These are phyloP conservation scores for Zaprionus africanus DNA, from an alignment of 1,140 invertebrate genomes.

Conservation along the genomic window DNA sequence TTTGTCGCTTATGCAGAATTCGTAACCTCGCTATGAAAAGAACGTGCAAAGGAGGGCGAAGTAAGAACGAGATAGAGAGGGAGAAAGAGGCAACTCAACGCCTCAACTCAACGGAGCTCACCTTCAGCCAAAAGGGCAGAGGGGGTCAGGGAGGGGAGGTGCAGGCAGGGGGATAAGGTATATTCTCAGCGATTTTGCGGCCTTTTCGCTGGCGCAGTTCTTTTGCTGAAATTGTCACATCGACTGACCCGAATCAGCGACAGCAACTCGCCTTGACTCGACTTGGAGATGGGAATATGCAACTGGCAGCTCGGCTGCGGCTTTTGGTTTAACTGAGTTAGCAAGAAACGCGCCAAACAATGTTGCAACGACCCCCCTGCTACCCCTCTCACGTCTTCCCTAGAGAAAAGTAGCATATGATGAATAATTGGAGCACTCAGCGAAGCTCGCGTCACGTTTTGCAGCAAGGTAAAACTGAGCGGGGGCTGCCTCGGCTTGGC, in stretches of 20 bases:
- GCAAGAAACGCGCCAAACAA: slow-evolving; percentile 68
- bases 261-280: slow-evolving; percentile 22
- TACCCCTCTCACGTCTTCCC: not conserved
- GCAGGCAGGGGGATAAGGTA: not conserved
- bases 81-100: not conserved
- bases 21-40: slow-evolving; percentile 12
- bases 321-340: slow-evolving; percentile 68
- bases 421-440: slow-evolving; percentile 76
- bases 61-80: not conserved
- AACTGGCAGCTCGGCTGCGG: slow-evolving; percentile 22
- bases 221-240: slow-evolving; percentile 63
- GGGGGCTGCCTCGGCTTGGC: slow-evolving; percentile 9
- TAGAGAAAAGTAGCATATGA: slow-evolving; percentile 44
- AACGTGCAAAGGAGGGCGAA: slow-evolving; percentile 3
- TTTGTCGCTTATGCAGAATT: slow-evolving; percentile 13
- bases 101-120: not conserved
- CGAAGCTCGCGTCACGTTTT: slow-evolving; percentile 56
- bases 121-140: not conserved
- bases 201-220: slow-evolving; percentile 67
- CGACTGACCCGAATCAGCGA: slow-evolving; percentile 60
- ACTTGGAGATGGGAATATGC: slow-evolving; percentile 3
- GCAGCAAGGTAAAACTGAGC: slow-evolving; percentile 55
- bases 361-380: slow-evolving; percentile 62
- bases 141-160: not conserved
- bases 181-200: slow-evolving; percentile 8